These are phyloP conservation scores for Eupithecia insigniata DNA, from an alignment of 2,888 invertebrate genomes.

Conservation along the genomic window DNA sequence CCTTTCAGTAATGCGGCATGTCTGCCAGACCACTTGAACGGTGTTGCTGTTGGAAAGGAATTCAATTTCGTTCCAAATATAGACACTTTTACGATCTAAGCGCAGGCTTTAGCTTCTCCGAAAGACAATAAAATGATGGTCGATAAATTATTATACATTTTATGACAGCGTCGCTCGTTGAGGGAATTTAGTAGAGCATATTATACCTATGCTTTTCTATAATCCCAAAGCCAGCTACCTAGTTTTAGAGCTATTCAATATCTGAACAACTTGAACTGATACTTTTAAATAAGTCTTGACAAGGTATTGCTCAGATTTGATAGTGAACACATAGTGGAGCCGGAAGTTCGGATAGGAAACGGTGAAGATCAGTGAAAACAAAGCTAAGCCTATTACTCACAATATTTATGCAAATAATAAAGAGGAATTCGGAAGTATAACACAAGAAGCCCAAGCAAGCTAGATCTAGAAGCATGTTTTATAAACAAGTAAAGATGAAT, in stretches of 20 bases:
- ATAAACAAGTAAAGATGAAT: background rate
- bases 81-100: constrained; percentile 43
- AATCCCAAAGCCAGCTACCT: background rate
- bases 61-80: constrained; percentile 48
- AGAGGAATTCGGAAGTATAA: background rate
- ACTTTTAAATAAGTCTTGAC: no score
- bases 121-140: constrained; percentile 37
- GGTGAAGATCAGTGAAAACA: background rate
- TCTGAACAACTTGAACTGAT: background rate
- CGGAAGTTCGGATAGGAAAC: background rate
- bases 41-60: constrained; percentile 46
- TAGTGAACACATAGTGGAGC: no score
- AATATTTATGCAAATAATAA: background rate
- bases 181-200: background rate
- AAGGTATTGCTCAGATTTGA: background rate
- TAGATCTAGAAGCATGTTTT: background rate
- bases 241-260: background rate
- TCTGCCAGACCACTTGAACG: constrained; percentile 50
- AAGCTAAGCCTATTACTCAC: background rate
- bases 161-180: constrained; percentile 1
- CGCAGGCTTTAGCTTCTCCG: constrained; percentile 37
- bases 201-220: background rate
- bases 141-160: constrained; percentile 27
- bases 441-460: background rate
- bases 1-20: constrained; percentile 56